Evolutionary conservation across 64 coral and sea anemone species (phyloP), one percentile per base, ranked within the genome.

Genomic region (Acropora yongei): DNA sequence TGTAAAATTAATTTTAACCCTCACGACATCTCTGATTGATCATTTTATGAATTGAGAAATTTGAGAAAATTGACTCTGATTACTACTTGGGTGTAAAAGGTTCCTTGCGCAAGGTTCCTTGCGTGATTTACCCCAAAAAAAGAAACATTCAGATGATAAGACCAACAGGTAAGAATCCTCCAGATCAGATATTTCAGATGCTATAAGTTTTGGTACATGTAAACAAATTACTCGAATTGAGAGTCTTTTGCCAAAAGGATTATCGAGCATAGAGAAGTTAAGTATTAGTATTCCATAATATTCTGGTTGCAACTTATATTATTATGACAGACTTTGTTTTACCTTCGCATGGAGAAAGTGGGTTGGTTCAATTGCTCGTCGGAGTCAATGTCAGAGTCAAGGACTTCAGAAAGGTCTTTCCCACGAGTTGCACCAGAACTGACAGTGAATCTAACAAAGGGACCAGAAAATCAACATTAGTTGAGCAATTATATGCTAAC

Each of bases 221-320:
- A 44, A 76, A 76, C 73, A 76, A 76, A 76, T 76, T 76, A 76
- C 73, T 76, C 39, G 73, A 76, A 10, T 76, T 76, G 73, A 73
- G 69, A 73, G 17, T 19, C 69, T 73, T 73, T 73, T 73, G 69
- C 9, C 69, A 19, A 73, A 73, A 73, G 73, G 73, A 45, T 76
- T 76, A 76, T 63, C 60, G 2, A 8, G 60, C 60, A 18, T 63
- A 42, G 73, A 45, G 39, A 76, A 76, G 73, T 76, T 76, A 41
- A 76, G 73, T 42, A 76, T 76, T 76, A 76, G 73, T 76, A 76
- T 76, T 76, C 73, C 73, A 76, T 76, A 76, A 76, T 76, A 76
- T 78, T 78, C 42, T 78, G 41, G 75, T 78, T 78, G 8, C 44
- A 12, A 47, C 49, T 78, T 78, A 48, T 49, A 47, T 78, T 78